Conservation (phyloP, 2,113 vertebrate genomes). For the mouse (Mus musculus) region GRCm39 chr7:87824501-87825000, state of each 20-base stretch:
- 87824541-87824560: background rate
- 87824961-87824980: background rate
- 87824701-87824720: background rate
- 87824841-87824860: background rate
- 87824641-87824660: background rate
- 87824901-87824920: background rate
- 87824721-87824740: background rate
- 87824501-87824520: background rate
- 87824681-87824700: background rate
- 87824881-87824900: background rate
- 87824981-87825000: background rate
- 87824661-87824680: background rate
- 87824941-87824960: background rate
- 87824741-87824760: background rate
- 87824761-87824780: background rate
- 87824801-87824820: background rate
- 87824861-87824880: background rate
- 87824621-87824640: background rate
- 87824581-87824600: background rate
- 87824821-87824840: background rate
- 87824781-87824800: background rate
- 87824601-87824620: background rate
- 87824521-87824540: background rate
- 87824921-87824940: background rate
- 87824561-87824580: background rate